A percentile compares a stretch with the other conserved stretches of the same genome.
Evolutionary conservation across 2,888 invertebrate genomes (phyloP).

Genomic region (Oligia strigilis): DNA sequence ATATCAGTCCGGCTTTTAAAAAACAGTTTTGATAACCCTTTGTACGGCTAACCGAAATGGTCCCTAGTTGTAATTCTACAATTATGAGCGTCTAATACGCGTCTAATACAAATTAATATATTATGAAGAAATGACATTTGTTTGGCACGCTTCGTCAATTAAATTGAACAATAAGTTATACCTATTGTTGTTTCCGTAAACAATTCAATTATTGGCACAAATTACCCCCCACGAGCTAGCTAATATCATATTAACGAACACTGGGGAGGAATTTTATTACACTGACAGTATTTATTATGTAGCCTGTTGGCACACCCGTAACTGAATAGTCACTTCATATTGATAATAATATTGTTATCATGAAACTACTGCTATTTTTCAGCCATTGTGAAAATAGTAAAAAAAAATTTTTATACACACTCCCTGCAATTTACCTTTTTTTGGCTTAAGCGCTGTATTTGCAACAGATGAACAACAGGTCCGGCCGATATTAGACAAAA

Average conservation of each 20-base stretch:
- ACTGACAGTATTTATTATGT: conserved; percentile 17
- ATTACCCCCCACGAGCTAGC: conserved; percentile 80
- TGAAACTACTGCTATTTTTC: background rate
- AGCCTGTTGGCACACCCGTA: conserved; percentile 8
- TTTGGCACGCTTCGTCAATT: conserved; percentile 17
- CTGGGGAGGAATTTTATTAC: conserved; percentile 71
- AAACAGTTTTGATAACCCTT: background rate
- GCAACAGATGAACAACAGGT: background rate
- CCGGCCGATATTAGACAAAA: background rate
- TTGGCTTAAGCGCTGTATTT: background rate
- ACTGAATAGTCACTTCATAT: background rate
- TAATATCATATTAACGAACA: conserved; percentile 70
- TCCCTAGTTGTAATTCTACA: background rate
- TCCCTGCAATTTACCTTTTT: background rate
- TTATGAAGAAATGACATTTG: background rate
- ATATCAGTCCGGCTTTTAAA: background rate
- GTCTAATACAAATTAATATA: conserved; percentile 1
- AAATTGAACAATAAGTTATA: conserved; percentile 57
- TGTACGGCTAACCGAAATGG: too few relatives aligned
- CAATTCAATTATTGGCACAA: conserved; percentile 77
- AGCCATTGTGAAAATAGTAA: background rate
- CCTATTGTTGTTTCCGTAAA: conserved; percentile 80
- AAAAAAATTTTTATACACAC: background rate
- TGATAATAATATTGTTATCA: conserved; percentile 10
- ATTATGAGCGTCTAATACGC: background rate